Percentiles rank a stretch among this genome's conserved stretches.
Evolutionary conservation across 2,797 vertebrate species (phyloP).

Genomic region (Coluber constrictor): DNA sequence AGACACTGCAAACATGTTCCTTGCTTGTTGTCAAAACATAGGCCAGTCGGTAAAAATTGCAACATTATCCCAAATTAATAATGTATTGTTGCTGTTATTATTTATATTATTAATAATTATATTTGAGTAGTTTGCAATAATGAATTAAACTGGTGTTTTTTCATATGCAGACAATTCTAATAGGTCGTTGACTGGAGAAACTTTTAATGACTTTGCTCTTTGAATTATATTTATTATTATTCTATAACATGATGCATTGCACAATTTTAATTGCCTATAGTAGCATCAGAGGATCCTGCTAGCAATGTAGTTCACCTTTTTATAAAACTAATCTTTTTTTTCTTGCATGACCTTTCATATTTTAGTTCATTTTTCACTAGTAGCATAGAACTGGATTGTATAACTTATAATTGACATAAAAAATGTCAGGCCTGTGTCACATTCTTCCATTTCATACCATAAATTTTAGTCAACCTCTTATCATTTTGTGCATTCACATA

Average conservation of each 20-base stretch:
- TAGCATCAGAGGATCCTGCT: neutral
- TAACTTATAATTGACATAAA: neutral
- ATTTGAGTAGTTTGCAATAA: constrained; percentile 27
- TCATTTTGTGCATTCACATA: neutral
- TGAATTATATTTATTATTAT: constrained; percentile 1
- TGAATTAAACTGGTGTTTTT: constrained; percentile 31
- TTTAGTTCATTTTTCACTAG: neutral
- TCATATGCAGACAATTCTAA: constrained; percentile 32
- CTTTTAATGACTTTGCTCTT: constrained; percentile 26
- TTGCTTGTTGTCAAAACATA: neutral
- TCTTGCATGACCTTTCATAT: neutral
- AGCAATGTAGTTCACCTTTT: neutral
- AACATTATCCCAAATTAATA: neutral
- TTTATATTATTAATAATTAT: neutral
- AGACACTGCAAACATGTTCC: neutral
- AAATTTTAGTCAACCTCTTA: neutral
- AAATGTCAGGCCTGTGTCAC: neutral
- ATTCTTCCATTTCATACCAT: neutral
- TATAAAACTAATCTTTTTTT: constrained; percentile 15
- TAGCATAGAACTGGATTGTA: neutral
- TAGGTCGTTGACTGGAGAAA: constrained; percentile 27
- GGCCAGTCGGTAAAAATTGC: neutral
- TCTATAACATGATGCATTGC: constrained; percentile 33
- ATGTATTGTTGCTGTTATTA: neutral
- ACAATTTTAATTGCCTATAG: neutral